Conservation (phyloP, 2,888 invertebrate species). For the Exocentrus adspersus region DNA sequence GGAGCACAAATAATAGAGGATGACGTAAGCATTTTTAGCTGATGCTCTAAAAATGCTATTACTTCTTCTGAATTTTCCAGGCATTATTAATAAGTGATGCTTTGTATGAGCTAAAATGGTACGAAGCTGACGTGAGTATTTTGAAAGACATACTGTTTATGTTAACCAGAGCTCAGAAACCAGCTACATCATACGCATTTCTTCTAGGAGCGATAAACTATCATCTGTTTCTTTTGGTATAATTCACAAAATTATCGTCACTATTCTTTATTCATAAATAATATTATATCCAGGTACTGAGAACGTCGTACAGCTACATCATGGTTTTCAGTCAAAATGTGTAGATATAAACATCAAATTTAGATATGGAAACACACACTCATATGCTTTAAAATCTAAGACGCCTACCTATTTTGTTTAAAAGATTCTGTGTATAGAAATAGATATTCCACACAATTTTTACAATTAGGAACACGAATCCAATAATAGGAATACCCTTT, state of each 20-base stretch:
- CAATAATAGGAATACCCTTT: no score
- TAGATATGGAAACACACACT: no score
- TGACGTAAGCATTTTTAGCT: no score
- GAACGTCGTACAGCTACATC: conserved; percentile 10
- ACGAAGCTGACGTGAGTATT: conserved; percentile 20
- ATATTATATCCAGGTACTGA: conserved; percentile 7
- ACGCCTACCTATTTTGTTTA: no score
- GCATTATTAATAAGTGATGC: conserved; percentile 16
- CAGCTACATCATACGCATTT: conserved; percentile 25
- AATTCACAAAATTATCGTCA: background rate
- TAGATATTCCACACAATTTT: no score
- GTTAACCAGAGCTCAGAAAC: conserved; percentile 25
- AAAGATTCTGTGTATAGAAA: no score
- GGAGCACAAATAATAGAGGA: conserved; percentile 4
- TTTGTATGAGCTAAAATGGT: conserved; percentile 27
- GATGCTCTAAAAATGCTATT: no score
- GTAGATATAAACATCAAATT: background rate
- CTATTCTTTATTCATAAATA: background rate
- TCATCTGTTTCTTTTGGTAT: conserved; percentile 29
- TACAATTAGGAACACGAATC: no score
- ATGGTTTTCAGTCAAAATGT: conserved; percentile 4
- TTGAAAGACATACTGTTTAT: conserved; percentile 21
- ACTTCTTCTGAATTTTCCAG: no score
- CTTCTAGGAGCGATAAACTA: conserved; percentile 33
- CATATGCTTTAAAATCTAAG: no score